Base-by-base conservation (phyloP, 1,140 invertebrate species). In the Pristionchus pacificus region DNA sequence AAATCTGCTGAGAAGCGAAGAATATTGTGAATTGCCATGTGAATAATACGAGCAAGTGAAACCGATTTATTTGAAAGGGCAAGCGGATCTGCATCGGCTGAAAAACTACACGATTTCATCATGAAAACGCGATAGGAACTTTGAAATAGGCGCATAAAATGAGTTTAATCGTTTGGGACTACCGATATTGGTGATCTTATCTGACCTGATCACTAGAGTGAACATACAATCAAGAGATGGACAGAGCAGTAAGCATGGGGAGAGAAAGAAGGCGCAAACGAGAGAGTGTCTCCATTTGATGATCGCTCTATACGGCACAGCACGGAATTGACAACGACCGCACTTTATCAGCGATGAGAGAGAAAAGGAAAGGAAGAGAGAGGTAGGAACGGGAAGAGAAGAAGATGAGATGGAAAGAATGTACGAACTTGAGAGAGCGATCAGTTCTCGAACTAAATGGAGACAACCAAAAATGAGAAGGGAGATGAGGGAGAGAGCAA, bases 21-120 rank as follows among this genome's bases (percentile, higher is more conserved):
- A 82, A 82, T 15, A 80, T 70, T 63, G 76, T 69, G 70, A 82
- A 82, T 57, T 84, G 82, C 80, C 80, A 82, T 38, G 79, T 79
- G 57, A 80, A 33, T 13, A 83, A 65, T 6, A 77, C 78, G 58
- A 78, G 63, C 29, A 71, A 30, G 49, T 84, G 82, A 65, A 82
- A 82, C 14, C 81, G 82, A 65, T 81, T 82, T 15, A 83, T 74
- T 57, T 82, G 64, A 66, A 80, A 80, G 25, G 81, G 68, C 78
- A 80, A n/a, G n/a, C n/a, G n/a, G n/a, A 80, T 57, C 65, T 65
- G 55, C n/a, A 68, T 58, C 13, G 2, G 1, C 19, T 2, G 27
- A 64, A 14, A 13, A n/a, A n/a, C n/a, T 55, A 14, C n/a, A n/a
- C 49, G 49, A 55, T 14, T 55, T 55, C n/a, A 13, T 55, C 49